A percentile compares a stretch with the other conserved stretches of the same genome.
These are phyloP conservation scores for Aphelenchoides fujianensis DNA, from an alignment of 1,140 invertebrate genomes.

Conservation along the genomic window DNA sequence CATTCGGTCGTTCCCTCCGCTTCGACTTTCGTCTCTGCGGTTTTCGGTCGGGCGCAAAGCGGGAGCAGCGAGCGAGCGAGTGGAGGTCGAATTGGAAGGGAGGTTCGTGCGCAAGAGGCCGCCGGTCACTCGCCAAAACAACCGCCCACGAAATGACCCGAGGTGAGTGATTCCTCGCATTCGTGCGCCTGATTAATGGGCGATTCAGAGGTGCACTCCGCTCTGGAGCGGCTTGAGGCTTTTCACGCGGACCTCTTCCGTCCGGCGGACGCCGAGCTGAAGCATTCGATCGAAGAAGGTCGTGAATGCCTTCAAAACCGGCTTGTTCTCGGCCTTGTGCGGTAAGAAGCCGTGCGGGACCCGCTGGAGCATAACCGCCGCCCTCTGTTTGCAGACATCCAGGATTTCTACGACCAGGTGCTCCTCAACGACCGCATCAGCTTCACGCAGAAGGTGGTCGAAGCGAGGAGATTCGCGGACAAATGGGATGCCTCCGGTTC, in stretches of 20 bases:
- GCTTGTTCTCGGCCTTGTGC: slow-evolving; percentile 44
- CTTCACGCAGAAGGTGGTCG: slow-evolving; percentile 29
- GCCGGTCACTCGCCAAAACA: neutral
- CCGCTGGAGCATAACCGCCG: neutral
- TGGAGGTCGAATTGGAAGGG: too few species aligned
- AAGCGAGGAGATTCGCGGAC: slow-evolving; percentile 37
- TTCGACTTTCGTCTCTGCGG: neutral
- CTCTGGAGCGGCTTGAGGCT: slow-evolving; percentile 43
- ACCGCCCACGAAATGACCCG: neutral
- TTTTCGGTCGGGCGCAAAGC: too few species aligned
- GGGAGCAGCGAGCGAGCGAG: too few species aligned
- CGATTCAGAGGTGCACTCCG: slow-evolving; percentile 41
- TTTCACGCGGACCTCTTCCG: slow-evolving; percentile 45
- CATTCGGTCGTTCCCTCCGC: neutral
- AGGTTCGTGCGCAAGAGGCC: too few species aligned
- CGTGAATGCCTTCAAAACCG: slow-evolving; percentile 38
- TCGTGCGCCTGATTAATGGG: neutral
- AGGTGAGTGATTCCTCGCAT: neutral
- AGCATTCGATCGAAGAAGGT: slow-evolving; percentile 40
- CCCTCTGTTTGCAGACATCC: slow-evolving; percentile 36
- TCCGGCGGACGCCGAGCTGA: slow-evolving; percentile 41
- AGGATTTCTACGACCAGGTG: slow-evolving; percentile 47
- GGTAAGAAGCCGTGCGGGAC: slow-evolving; percentile 16
- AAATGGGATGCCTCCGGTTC: slow-evolving; percentile 30
- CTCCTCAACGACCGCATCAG: slow-evolving; percentile 37